Percentiles rank a stretch among this genome's conserved stretches.
Evolutionary conservation across 2,113 vertebrate genomes (phyloP).

Genomic region (Scytalopus superciliaris): DNA sequence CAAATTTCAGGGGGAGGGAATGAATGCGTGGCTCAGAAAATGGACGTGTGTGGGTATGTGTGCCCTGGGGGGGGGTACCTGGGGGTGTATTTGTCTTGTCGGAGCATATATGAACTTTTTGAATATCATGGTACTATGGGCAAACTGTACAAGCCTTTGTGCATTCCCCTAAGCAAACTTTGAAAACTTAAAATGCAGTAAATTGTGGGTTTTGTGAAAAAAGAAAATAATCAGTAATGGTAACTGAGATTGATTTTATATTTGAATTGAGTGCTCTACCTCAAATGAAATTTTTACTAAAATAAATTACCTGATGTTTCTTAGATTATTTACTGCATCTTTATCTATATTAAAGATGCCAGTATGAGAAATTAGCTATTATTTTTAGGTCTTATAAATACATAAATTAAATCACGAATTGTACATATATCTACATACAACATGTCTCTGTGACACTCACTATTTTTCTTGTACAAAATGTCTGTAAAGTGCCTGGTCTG

Average conservation of each 20-base stretch:
- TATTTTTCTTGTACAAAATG: neutral
- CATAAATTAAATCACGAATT: neutral
- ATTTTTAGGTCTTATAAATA: neutral
- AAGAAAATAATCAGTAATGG: neutral
- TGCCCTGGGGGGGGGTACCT: neutral
- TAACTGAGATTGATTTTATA: neutral
- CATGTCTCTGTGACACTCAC: neutral
- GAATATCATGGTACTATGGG: neutral
- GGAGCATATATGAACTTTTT: neutral
- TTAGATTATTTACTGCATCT: neutral
- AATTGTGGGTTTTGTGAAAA: neutral
- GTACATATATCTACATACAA: neutral
- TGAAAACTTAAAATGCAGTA: neutral
- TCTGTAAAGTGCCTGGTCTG: neutral
- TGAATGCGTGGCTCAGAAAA: neutral
- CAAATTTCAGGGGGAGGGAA: neutral
- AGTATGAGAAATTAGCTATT: neutral
- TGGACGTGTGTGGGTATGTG: neutral
- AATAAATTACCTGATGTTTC: neutral
- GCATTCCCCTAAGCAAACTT: neutral
- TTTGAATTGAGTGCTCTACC: neutral
- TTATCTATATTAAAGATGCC: neutral
- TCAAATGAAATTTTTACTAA: neutral
- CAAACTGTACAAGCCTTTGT: neutral
- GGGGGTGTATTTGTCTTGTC: neutral